Conservation (phyloP, 2,113 vertebrate species). For the Neoarius graeffei region DNA sequence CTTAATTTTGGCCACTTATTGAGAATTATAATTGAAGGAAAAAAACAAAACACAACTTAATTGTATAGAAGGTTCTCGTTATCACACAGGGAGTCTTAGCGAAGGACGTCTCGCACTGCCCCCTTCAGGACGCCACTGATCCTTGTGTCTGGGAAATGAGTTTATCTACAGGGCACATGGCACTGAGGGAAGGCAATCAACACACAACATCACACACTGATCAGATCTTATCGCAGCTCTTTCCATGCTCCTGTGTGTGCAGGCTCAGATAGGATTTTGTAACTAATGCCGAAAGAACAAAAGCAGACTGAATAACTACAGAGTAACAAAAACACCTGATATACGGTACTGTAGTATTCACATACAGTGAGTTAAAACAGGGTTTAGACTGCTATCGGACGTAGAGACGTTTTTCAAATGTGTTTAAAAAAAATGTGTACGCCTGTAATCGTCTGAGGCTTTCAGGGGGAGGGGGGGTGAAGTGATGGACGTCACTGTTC, state of each 20-base stretch:
- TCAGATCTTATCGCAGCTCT: slow-evolving; percentile 42
- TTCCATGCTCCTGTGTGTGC: slow-evolving; percentile 31
- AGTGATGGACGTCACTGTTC: background rate
- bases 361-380: too few relatives aligned
- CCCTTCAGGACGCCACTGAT: slow-evolving; percentile 24
- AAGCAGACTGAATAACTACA: slow-evolving; percentile 5
- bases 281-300: slow-evolving; percentile 16
- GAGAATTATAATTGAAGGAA: background rate
- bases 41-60: background rate
- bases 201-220: slow-evolving; percentile 37
- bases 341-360: background rate
- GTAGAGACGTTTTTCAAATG: background rate
- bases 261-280: slow-evolving; percentile 24
- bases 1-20: background rate
- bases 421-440: background rate
- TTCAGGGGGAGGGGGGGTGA: background rate
- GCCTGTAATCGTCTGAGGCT: background rate
- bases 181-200: slow-evolving; percentile 36
- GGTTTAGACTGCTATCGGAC: background rate
- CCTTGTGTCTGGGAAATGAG: background rate
- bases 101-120: slow-evolving; percentile 32
- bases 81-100: background rate
- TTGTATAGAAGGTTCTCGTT: background rate
- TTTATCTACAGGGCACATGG: slow-evolving; percentile 39
- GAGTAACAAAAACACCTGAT: slow-evolving; percentile 6